These are phyloP conservation scores for Indri indri DNA, from an alignment of 2,113 vertebrate genomes.

Conservation along the genomic window DNA sequence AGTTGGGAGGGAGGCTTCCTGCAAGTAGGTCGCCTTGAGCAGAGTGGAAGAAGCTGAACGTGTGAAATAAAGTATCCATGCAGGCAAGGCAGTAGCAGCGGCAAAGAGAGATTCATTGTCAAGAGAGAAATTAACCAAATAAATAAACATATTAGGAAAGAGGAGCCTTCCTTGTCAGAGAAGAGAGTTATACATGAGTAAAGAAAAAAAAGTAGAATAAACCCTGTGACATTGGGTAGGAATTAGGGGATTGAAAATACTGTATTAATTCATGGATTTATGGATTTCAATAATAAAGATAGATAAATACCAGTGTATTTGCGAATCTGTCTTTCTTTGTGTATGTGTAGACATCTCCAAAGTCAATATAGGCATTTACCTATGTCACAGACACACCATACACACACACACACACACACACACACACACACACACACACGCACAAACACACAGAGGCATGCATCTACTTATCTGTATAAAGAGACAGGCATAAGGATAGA, in stretches of 20 bases:
- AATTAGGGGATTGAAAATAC: background rate
- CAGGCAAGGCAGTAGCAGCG: background rate
- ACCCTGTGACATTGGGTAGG: background rate
- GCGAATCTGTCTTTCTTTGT: background rate
- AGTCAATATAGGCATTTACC: background rate
- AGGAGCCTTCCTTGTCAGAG: background rate
- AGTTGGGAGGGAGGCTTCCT: background rate
- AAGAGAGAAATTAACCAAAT: background rate
- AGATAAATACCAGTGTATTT: background rate
- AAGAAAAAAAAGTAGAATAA: background rate
- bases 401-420: background rate
- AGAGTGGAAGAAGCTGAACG: background rate
- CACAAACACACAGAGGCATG: background rate
- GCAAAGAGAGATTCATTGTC: no score
- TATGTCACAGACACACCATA: background rate
- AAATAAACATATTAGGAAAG: background rate
- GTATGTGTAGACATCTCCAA: background rate
- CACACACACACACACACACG: background rate
- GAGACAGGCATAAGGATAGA: background rate
- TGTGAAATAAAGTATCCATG: rapidly evolving
- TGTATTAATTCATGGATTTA: background rate
- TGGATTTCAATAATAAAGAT: background rate
- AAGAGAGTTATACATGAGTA: background rate
- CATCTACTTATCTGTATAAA: background rate
- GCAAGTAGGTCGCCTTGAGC: rapidly evolving